phyloP scores from a whole-genome alignment of 2,113 vertebrate species.

The Parotia lawesii region DNA sequence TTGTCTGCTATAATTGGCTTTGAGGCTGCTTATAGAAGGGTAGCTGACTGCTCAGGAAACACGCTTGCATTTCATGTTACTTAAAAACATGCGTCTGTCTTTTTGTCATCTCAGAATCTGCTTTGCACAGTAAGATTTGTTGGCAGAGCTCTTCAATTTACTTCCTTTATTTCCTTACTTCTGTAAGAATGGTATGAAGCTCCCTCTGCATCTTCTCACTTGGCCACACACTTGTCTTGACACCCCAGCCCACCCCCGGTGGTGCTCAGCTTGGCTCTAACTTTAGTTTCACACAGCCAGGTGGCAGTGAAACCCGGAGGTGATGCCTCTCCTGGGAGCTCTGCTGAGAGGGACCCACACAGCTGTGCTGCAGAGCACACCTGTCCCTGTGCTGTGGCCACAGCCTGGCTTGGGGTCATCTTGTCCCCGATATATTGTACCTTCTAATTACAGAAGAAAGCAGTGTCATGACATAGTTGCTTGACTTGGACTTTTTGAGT shows the following conservation, averaged over 20 bases:
- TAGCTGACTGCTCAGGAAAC: not conserved
- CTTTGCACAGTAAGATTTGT: not conserved
- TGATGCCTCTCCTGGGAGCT: slow-evolving; percentile 42
- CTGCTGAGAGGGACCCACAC: not conserved
- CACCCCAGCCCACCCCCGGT: not conserved
- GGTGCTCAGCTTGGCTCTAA: slow-evolving; percentile 50
- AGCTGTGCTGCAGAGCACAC: not conserved
- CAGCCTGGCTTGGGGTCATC: not conserved
- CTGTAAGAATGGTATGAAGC: not conserved
- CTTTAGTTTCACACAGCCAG: slow-evolving; percentile 34
- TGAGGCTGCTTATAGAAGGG: not conserved
- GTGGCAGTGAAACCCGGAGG: slow-evolving; percentile 36
- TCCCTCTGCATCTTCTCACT: not conserved
- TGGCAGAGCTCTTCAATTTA: not conserved
- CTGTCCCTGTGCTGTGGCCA: not conserved
- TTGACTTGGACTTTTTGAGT: not conserved
- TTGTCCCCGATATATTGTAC: not conserved
- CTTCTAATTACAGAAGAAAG: not conserved
- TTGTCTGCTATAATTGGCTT: not conserved
- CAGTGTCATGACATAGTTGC: not conserved
- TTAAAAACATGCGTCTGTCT: not conserved
- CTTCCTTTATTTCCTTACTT: not conserved
- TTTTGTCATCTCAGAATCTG: not conserved
- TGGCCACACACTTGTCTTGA: slow-evolving; percentile 5
- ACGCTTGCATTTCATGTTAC: not conserved